Percentiles rank a stretch among this genome's conserved stretches.
These are phyloP conservation scores for Lacerta viridis DNA, from an alignment of 2,797 vertebrate species.

Conservation along the genomic window DNA sequence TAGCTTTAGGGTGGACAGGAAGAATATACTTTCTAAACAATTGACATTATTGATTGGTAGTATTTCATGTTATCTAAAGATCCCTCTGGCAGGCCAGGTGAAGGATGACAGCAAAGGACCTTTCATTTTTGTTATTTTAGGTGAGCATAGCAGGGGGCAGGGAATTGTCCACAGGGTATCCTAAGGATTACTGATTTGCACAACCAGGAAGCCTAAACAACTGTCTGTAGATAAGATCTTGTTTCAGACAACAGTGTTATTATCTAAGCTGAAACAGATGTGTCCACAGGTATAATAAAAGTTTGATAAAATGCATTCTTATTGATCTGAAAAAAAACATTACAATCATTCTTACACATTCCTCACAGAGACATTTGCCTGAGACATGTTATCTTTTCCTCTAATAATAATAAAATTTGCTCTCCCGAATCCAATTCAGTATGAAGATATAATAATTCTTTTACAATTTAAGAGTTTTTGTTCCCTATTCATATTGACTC, in stretches of 20 bases:
- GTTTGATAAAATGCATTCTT: slow-evolving; percentile 22
- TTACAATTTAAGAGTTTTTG: not conserved
- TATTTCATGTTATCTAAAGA: not conserved
- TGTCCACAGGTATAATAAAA: slow-evolving; percentile 9
- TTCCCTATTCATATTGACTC: not conserved
- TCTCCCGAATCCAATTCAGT: not conserved
- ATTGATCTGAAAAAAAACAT: not conserved
- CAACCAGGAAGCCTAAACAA: not conserved
- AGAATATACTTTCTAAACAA: not conserved
- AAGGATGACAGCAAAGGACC: slow-evolving; percentile 6
- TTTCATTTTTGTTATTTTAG: not conserved
- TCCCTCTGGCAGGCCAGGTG: not conserved
- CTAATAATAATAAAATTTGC: not conserved
- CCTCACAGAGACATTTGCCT: not conserved
- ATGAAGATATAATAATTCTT: not conserved
- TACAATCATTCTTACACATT: not conserved
- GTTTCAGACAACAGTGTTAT: slow-evolving; percentile 6
- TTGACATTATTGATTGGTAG: not conserved
- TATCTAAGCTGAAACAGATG: slow-evolving; percentile 8
- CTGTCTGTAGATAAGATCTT: not conserved
- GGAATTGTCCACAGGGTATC: not conserved
- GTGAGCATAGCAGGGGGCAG: not conserved
- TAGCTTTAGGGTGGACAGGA: not conserved
- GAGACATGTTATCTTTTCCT: not conserved
- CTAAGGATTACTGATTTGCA: slow-evolving; percentile 2